Evolutionary conservation across 1,140 invertebrate genomes (phyloP), one percentile per base, ranked within the genome.

Genomic region (Mylabris phalerata): DNA sequence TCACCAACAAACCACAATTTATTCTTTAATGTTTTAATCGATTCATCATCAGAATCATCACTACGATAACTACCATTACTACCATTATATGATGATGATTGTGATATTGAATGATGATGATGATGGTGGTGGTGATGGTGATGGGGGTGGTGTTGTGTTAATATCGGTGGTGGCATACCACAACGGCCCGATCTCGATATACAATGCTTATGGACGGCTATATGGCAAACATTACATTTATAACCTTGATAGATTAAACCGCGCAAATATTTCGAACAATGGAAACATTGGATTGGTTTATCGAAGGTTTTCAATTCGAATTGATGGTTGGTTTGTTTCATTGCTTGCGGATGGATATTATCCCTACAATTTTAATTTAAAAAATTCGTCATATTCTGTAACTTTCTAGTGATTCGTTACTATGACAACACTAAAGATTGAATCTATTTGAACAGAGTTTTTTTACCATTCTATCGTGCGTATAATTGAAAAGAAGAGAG

Each of bases 221-320:
- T 80, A 50, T 79, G 80, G 74, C 89, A 91, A 26, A 81, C 82
- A 38, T 84, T 82, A 70, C 90, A 92, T 57, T 82, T 79, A 69
- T 92, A 92, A 44, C 90, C 90, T 83, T 90, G 75, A 65, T 63
- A 70, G 75, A 96, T 93, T 60, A 90, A 80, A 24, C 95, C 95
- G 75, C 93, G 93, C 3, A 95, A 79, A 61, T 94, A 90, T 73
- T 93, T 93, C 13, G 84, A 84, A 74, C 93, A 97, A 65, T 87
- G 81, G 51, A 84, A 81, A 75, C 93, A 97, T 32, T 81, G 85
- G 27, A 83, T 83, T 0, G 93, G 88, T 66, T 83, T 84, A 44
- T 87, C 84, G 71, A 96, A 97, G 0, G 93, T 95, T 62, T 87
- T 82, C 75, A 97, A 84, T 42, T 87, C 82, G 75, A 94, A 94